phyloP scores from a whole-genome alignment of 2,113 vertebrate species.

The Vanacampus margaritifer region DNA sequence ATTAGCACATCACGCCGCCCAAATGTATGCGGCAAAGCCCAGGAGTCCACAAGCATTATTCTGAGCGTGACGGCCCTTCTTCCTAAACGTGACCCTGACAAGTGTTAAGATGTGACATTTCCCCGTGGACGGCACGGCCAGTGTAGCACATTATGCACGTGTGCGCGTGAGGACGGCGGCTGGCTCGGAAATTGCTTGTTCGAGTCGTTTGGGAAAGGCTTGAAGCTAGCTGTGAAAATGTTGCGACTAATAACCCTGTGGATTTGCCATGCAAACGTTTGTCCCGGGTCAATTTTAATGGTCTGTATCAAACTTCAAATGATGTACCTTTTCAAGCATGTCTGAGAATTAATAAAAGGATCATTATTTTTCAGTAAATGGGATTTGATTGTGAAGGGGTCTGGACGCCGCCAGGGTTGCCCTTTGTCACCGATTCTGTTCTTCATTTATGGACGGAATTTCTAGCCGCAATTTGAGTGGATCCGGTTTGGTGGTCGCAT shows the following conservation, averaged over 20 bases:
- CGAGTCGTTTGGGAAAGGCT: background rate
- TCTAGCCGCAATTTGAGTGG: too few relatives aligned
- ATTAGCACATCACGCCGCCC: slow-evolving; percentile 43
- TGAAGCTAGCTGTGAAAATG: background rate
- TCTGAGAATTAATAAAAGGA: too few relatives aligned
- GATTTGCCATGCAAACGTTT: background rate
- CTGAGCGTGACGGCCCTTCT: slow-evolving; percentile 28
- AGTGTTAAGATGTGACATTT: slow-evolving; percentile 32
- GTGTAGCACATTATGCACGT: background rate
- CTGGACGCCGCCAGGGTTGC: too few relatives aligned
- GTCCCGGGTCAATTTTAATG: background rate
- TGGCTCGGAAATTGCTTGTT: background rate
- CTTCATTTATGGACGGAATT: too few relatives aligned
- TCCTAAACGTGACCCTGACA: slow-evolving; percentile 32
- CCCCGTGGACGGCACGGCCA: slow-evolving; percentile 31
- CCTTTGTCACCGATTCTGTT: too few relatives aligned
- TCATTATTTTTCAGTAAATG: too few relatives aligned
- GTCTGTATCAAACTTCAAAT: background rate
- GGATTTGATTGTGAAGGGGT: too few relatives aligned
- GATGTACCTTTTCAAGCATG: too few relatives aligned
- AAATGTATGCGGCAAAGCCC: slow-evolving; percentile 10
- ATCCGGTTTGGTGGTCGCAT: too few relatives aligned
- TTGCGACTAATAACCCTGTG: background rate
- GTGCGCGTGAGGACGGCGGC: background rate
- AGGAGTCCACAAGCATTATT: background rate